phyloP scores from a whole-genome alignment of 1,140 invertebrate species.

The Cardiocondyla obscurior region DNA sequence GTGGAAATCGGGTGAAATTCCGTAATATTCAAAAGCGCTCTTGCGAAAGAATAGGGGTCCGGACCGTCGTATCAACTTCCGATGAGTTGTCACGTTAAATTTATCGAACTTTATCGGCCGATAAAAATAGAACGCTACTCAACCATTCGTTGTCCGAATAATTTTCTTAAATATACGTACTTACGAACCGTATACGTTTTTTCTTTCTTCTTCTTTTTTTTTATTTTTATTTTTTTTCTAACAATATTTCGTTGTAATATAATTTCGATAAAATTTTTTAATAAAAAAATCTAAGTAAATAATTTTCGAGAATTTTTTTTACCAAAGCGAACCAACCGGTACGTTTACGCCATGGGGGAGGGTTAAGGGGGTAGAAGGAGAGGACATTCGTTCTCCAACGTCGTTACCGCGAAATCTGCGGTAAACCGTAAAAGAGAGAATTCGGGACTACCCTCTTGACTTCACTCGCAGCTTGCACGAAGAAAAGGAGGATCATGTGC shows the following conservation, averaged over 20 bases:
- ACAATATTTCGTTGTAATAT: not conserved
- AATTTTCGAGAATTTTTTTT: not conserved
- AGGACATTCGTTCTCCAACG: not conserved
- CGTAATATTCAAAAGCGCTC: not conserved
- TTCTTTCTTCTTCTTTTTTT: not conserved
- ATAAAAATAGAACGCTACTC: not conserved
- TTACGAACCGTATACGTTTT: too few relatives aligned
- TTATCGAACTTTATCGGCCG: not conserved
- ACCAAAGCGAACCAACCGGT: not conserved
- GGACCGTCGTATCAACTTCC: not conserved
- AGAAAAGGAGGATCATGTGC: constrained; percentile 39
- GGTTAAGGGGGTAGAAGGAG: too few relatives aligned
- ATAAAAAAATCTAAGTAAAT: not conserved
- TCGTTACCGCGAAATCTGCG: constrained; percentile 44
- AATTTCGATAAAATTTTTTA: not conserved
- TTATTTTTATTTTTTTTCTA: not conserved
- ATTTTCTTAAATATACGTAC: too few relatives aligned
- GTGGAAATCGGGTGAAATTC: constrained; percentile 4
- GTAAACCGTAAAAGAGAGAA: constrained; percentile 62
- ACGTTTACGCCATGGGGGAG: not conserved
- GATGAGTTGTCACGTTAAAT: not conserved
- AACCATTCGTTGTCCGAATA: not conserved
- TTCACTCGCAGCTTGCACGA: constrained; percentile 14
- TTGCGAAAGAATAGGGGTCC: not conserved
- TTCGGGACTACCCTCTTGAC: constrained; percentile 8